Percentiles rank a stretch among this genome's conserved stretches.
phyloP scores from a whole-genome alignment of 2,888 invertebrate species.

The Phlogophora meticulosa region DNA sequence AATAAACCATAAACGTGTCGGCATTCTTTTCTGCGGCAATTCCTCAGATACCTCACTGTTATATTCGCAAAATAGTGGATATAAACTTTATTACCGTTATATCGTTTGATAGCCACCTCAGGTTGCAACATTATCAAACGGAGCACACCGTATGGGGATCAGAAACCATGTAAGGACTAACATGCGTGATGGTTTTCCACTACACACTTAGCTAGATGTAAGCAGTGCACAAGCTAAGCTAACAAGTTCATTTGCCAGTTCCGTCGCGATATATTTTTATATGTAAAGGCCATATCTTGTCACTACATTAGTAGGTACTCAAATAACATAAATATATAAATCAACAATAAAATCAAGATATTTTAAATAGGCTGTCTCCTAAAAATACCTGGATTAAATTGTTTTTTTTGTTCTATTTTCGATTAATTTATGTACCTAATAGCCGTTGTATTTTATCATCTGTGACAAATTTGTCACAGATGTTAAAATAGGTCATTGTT shows the following conservation, averaged over 20 bases:
- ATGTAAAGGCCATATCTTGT: too few species aligned
- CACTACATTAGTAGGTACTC: too few species aligned
- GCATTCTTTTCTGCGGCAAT: not conserved
- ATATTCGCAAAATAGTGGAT: constrained; percentile 20
- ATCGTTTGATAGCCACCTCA: constrained; percentile 61
- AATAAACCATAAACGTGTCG: too few species aligned
- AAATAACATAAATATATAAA: too few species aligned
- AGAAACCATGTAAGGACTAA: constrained; percentile 61
- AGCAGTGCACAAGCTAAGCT: not conserved
- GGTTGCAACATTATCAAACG: constrained; percentile 62
- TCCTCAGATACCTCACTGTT: not conserved
- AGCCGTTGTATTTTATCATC: too few species aligned
- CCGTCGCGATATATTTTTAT: too few species aligned
- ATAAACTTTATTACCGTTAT: constrained; percentile 40
- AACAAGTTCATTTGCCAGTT: not conserved
- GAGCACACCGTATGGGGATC: constrained; percentile 58
- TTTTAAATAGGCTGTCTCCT: not conserved
- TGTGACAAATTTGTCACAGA: too few species aligned
- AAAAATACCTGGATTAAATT: not conserved
- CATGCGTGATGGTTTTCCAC: constrained; percentile 12
- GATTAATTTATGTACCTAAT: not conserved
- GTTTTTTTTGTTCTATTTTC: not conserved
- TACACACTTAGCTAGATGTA: not conserved
- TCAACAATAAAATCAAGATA: not conserved
- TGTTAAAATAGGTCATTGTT: not conserved